Evolutionary conservation across 2,888 invertebrate species (phyloP).

Genomic region (Lingula anatina): DNA sequence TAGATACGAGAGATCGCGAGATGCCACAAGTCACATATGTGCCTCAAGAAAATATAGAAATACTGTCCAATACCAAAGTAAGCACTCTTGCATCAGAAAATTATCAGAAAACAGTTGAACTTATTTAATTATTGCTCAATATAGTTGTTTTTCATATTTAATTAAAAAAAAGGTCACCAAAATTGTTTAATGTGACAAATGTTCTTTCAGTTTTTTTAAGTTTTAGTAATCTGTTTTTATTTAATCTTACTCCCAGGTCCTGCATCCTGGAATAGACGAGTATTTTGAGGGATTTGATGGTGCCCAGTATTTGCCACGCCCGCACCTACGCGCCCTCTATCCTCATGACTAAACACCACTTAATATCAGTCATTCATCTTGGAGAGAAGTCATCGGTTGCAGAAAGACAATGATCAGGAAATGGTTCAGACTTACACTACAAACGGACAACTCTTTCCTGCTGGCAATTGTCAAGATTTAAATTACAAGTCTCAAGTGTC

Average conservation of each 20-base stretch:
- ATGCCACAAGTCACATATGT: slow-evolving; percentile 55
- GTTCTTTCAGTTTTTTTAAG: not conserved
- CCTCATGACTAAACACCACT: slow-evolving; percentile 54
- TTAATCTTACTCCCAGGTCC: slow-evolving; percentile 39
- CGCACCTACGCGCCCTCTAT: slow-evolving; percentile 51
- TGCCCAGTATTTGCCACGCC: slow-evolving; percentile 53
- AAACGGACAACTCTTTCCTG: too few species aligned
- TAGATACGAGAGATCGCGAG: slow-evolving; percentile 55
- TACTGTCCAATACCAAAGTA: slow-evolving; percentile 40
- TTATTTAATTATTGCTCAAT: too few species aligned
- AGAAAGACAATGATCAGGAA: too few species aligned
- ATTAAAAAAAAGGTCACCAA: too few species aligned
- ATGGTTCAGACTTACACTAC: too few species aligned
- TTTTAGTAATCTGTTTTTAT: not conserved
- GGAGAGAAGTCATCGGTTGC: too few species aligned
- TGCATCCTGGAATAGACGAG: slow-evolving; percentile 50
- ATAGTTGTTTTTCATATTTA: too few species aligned
- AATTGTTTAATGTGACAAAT: too few species aligned
- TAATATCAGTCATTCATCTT: too few species aligned
- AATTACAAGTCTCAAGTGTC: too few species aligned
- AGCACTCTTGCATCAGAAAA: not conserved
- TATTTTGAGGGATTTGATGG: slow-evolving; percentile 55
- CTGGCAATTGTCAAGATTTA: too few species aligned
- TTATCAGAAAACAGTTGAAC: too few species aligned
- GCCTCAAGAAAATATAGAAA: slow-evolving; percentile 51